Conservation (phyloP, 2,113 vertebrate species). For the Oophaga pumilio region DNA sequence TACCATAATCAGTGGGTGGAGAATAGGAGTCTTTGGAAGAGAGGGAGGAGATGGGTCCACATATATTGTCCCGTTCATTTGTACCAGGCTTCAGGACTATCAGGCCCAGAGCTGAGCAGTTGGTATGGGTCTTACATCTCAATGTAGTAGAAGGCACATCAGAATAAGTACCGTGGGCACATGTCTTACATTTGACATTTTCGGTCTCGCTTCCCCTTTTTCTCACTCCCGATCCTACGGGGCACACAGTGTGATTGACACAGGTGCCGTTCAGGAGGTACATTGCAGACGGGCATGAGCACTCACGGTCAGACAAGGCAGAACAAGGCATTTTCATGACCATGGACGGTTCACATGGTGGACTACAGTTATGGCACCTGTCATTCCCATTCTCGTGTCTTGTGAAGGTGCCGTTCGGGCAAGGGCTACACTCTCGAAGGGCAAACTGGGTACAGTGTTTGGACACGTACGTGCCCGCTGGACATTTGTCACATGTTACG, state of each 20-base stretch:
- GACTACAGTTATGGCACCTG: constrained; percentile 85
- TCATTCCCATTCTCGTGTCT: constrained; percentile 88
- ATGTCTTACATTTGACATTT: constrained; percentile 86
- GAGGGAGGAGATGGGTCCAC: constrained; percentile 70
- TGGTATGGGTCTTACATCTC: constrained; percentile 83
- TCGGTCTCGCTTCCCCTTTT: constrained; percentile 84
- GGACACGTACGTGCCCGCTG: constrained; percentile 90
- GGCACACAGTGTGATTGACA: constrained; percentile 78
- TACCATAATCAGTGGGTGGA: constrained; percentile 40
- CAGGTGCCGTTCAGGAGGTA: constrained; percentile 79
- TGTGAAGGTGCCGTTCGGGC: constrained; percentile 83
- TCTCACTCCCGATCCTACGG: constrained; percentile 83
- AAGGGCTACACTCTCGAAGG: constrained; percentile 88
- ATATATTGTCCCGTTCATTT: constrained; percentile 82
- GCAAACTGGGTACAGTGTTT: constrained; percentile 81
- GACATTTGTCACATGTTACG: constrained; percentile 93
- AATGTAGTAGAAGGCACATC: constrained; percentile 78
- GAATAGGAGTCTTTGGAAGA: constrained; percentile 60
- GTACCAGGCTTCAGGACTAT: constrained; percentile 78
- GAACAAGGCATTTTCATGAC: constrained; percentile 83
- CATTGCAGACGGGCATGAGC: constrained; percentile 81
- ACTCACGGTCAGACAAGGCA: constrained; percentile 84
- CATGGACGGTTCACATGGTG: constrained; percentile 77
- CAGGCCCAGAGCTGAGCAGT: constrained; percentile 83
- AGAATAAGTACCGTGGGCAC: constrained; percentile 88